Evolutionary conservation across 2,113 vertebrate species (phyloP), one percentile per base, ranked within the genome.

Genomic region (Muntiacus reevesi): DNA sequence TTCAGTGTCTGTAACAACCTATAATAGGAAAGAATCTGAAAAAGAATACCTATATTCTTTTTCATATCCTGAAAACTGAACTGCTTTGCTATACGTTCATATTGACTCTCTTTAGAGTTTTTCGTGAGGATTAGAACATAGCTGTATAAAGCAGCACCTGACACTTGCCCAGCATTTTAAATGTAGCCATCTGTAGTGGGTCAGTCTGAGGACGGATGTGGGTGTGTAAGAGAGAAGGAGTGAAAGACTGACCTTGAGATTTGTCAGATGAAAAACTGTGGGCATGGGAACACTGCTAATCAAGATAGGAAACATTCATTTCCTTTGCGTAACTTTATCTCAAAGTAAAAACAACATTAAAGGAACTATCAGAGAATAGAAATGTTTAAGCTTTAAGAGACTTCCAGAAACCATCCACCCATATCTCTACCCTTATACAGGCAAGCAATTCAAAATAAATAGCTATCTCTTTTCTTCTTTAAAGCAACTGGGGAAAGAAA

Each of bases 381-480:
- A 87, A 87, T 67, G 62, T 90, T 64, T 64, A 55, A 89, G 79
- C 47, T 92, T 88, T 79, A 28, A 54, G 55, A 89, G 60, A 83
- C 50, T 59, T 89, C 47, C 30, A 87, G 76, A 97, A 96, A 95
- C 52, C 52, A 88, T 57, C 47, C 1, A 0, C 33, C 84, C 19
- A 2, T 50, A 30, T 43, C 30, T 94, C 82, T 91, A 71, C 55
- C 43, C 93, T 82, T 89, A 36, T 36, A 17, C 43, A 27, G 15
- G 81, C 33, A 97, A 97, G 86, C 33, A 79, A 62, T 59, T 93
- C 59, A 95, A 86, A 95, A 89, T 62, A 96, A 94, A 93, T 23
- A 93, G 13, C n/a, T 83, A 19, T 33, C 60, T 93, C 59, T 96
- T 89, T 55, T 89, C 57, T 85, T 94, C 81, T 67, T 88, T 89